Base-by-base conservation (phyloP, 2,888 invertebrate species). In the Eilema caniola region DNA sequence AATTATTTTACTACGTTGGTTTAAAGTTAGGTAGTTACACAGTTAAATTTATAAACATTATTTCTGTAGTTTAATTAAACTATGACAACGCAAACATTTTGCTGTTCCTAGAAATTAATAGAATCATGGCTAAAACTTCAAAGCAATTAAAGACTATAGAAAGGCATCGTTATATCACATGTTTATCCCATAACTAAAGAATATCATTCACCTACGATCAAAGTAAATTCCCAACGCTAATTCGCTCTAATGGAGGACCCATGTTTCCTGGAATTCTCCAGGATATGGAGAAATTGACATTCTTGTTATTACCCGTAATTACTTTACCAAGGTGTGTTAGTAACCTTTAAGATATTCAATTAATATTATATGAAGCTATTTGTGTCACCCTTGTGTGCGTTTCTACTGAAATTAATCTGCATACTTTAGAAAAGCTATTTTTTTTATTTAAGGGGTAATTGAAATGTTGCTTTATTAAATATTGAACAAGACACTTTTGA, bases 401-500 rank as follows among this genome's bases (percentile, higher is more conserved):
- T n/a, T n/a, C n/a, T n/a, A 70, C 69, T 61, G 64, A 79, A 81
- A 79, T 81, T 79, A 81, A 79, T 79, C 72, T 78, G 64, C 72
- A 80, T 82, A 81, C 76, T 80, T 80, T 79, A 72, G 67, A 71
- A 72, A 71, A 57, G 67, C 59, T 72, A 71, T 72, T 79, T 79
- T 72, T 76, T 81, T 76, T 41, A 31, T 37, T 81, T 79, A 62
- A 62, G 37, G 10, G 37, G 24, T 28, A 28, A 28, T 28, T 5
- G 28, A 28, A 28, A 28, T 28, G 5, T 28, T 28, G 28, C 28
- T 28, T 28, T 28, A 28, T 28, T 28, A 28, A 28, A 28, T 28
- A 28, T 28, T 28, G 28, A 28, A 28, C 5, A 28, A 28, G 28
- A 28, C n/a, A n/a, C n/a, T n/a, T n/a, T n/a, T n/a, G n/a, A n/a